These are phyloP conservation scores for Melieria picta DNA, from an alignment of 2,888 invertebrate species.

Conservation along the genomic window DNA sequence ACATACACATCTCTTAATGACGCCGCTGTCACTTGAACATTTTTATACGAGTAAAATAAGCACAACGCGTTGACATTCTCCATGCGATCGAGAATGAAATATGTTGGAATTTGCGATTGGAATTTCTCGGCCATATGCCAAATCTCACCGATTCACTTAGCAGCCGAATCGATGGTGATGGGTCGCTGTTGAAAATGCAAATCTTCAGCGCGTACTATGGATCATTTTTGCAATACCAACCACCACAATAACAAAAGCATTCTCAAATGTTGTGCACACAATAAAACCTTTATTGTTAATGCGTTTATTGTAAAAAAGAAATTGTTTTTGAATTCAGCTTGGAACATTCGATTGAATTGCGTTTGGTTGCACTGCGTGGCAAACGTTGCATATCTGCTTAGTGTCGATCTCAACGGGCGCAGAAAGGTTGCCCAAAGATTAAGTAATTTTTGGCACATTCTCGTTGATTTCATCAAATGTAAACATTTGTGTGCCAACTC, in stretches of 20 bases:
- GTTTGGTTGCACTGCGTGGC: neutral
- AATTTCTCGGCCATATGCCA: constrained; percentile 9
- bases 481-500: constrained; percentile 32
- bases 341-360: too few relatives aligned
- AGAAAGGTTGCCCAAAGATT: constrained; percentile 24
- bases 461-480: constrained; percentile 28
- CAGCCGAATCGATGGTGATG: neutral
- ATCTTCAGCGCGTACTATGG: constrained; percentile 18
- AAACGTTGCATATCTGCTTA: neutral
- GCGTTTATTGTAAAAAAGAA: neutral
- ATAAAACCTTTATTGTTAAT: too few relatives aligned
- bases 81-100: too few relatives aligned
- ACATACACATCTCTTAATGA: too few relatives aligned
- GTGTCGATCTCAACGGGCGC: neutral
- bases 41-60: too few relatives aligned
- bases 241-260: too few relatives aligned
- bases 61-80: too few relatives aligned
- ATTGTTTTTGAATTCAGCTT: neutral
- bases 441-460: constrained; percentile 35
- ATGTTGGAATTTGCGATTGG: neutral
- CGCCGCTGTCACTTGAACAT: too few relatives aligned
- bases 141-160: constrained; percentile 9
- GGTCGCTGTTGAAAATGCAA: neutral
- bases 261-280: too few relatives aligned
- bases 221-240: constrained; percentile 26